A percentile compares a stretch with the other conserved stretches of the same genome.
These are phyloP conservation scores for Rhinoraja longicauda DNA, from an alignment of 2,797 vertebrate genomes.

Conservation along the genomic window DNA sequence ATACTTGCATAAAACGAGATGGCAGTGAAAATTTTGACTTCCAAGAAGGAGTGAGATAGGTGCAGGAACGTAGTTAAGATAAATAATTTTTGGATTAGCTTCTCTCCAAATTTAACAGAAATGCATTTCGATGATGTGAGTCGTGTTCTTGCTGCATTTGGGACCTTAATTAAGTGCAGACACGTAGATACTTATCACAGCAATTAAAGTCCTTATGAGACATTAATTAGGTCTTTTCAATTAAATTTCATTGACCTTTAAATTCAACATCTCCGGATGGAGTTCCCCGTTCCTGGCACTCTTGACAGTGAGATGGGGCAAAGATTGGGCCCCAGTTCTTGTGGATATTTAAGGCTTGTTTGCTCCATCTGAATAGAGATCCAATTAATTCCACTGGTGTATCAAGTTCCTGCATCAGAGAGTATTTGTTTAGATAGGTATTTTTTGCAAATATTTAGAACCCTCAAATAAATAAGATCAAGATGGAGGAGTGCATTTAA, in stretches of 20 bases:
- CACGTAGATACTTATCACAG: background rate
- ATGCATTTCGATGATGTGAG: background rate
- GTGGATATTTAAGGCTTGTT: background rate
- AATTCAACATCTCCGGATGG: background rate
- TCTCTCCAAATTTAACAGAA: background rate
- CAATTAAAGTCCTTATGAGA: constrained; percentile 21
- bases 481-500: background rate
- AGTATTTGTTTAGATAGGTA: background rate
- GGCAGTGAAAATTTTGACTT: background rate
- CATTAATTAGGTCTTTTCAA: background rate
- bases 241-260: constrained; percentile 13
- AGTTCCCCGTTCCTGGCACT: background rate
- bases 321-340: background rate
- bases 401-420: background rate
- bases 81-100: background rate
- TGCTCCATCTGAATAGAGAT: background rate
- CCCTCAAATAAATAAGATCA: background rate
- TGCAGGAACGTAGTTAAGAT: background rate
- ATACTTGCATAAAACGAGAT: background rate
- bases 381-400: background rate
- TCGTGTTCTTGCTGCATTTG: background rate
- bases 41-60: background rate
- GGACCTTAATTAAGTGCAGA: background rate
- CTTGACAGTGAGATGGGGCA: no score
- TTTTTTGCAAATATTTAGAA: background rate